Conservation (phyloP, 2,113 vertebrate species). For the Cyanoderma ruficeps region DNA sequence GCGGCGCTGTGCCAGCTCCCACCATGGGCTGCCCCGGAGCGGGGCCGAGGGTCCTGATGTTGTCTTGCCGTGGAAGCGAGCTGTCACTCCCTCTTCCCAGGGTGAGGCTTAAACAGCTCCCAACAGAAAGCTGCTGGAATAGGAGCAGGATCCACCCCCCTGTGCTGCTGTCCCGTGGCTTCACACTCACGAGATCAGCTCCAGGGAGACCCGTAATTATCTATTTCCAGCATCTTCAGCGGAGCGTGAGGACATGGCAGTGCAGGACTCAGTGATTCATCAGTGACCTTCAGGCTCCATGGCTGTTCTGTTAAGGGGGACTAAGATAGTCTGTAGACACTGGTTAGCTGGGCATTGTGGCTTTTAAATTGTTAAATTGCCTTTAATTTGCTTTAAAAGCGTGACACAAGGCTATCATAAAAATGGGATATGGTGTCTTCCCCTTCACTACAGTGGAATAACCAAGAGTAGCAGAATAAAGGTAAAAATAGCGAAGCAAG, state of each 20-base stretch:
- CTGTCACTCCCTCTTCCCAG: neutral
- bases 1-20: neutral
- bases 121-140: neutral
- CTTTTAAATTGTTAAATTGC: neutral
- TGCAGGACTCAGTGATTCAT: neutral
- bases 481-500: neutral
- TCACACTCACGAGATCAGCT: neutral
- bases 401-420: rapidly evolving
- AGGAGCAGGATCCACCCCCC: neutral
- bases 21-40: neutral
- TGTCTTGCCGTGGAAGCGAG: neutral
- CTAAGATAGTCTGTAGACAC: neutral
- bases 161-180: neutral
- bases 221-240: constrained; percentile 19
- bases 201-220: neutral
- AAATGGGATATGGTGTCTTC: neutral
- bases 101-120: neutral
- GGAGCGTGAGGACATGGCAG: neutral
- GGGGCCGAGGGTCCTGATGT: neutral
- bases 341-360: neutral
- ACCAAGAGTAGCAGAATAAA: neutral
- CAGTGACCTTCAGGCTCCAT: neutral
- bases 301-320: neutral
- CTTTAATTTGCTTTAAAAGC: neutral
- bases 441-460: neutral